Evolutionary conservation across 2,113 vertebrate genomes (phyloP), one percentile per base, ranked within the genome.

Genomic region (Eidolon helvum): DNA sequence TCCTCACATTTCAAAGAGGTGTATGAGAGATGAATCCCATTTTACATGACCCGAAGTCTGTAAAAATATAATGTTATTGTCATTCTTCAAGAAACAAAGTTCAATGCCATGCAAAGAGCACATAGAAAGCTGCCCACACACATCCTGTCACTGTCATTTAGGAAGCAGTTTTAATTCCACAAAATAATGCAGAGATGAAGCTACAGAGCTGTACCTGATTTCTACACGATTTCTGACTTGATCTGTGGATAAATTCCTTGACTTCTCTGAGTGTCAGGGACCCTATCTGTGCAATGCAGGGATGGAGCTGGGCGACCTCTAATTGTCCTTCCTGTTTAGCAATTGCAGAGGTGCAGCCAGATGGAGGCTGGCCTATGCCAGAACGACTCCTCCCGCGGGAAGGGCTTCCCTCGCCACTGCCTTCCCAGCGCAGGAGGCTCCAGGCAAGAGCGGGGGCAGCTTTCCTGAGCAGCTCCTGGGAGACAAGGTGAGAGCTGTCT

Each of bases 401-500:
- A 95, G 96, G 97, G 97, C 79, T 97, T 97, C 94, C 97, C 97
- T 96, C 3, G 0, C 45, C 72, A 35, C 35, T 0, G 55, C 66
- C 11, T n/a, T 12, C 30, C 38, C 78, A 45, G 75, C n/a, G 19
- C 88, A 35, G 69, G 87, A 83, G n/a, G n/a, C 69, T 74, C 78
- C 79, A 8, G 61, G 87, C 90, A 74, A 65, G 57, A 30, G 95
- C 16, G 21, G 75, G 92, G 91, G 96, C 35, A 22, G 89, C 87
- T 91, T 87, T 84, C 83, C 89, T 14, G 7, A n/a, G n/a, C 82
- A 24, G 86, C 83, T 93, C 71, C 57, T 0, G 12, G 30, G 87
- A 92, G 75, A 93, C 50, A 1, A 38, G 83, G 78, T 33, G 7
- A 92, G 50, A 4, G 12, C 90, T 53, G 87, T 53, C 90, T 87